Conservation (phyloP, 2,888 invertebrate genomes). For the Epirrhoe tristata region DNA sequence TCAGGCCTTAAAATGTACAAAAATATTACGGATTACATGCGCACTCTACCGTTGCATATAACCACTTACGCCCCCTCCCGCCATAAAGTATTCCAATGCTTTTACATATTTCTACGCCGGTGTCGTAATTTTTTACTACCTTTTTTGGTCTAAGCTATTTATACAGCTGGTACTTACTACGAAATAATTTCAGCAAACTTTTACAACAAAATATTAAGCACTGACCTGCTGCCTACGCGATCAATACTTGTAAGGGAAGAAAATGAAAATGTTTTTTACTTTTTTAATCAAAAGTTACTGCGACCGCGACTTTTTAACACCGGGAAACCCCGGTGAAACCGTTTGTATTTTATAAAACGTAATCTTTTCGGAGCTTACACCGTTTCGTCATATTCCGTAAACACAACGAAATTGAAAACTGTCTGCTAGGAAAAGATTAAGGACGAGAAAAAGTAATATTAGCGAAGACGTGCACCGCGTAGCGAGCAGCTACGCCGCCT, state of each 20-base stretch:
- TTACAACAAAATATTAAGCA: not conserved
- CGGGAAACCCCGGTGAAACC: conserved; percentile 1
- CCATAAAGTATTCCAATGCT: conserved; percentile 38
- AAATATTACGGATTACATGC: conserved; percentile 57
- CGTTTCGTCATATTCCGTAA: conserved; percentile 34
- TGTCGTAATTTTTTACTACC: conserved; percentile 3
- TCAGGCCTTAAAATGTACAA: conserved; percentile 55
- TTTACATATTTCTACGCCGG: conserved; percentile 32
- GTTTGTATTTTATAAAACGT: conserved; percentile 26
- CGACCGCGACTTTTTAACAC: conserved; percentile 10
- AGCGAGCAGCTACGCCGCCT: conserved; percentile 56
- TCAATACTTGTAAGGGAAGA: not conserved
- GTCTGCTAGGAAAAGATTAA: conserved; percentile 52
- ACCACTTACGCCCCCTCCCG: conserved; percentile 37
- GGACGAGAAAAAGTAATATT: conserved; percentile 65
- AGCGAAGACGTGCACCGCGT: conserved; percentile 60
- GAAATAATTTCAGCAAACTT: conserved; percentile 1
- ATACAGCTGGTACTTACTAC: not conserved
- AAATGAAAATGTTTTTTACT: conserved; percentile 21
- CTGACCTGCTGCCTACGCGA: not conserved
- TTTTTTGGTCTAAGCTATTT: conserved; percentile 16
- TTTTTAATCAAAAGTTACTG: conserved; percentile 29
- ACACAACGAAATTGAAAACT: conserved; percentile 44
- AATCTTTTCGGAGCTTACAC: conserved; percentile 20
- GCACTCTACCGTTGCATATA: conserved; percentile 41